Evolutionary conservation across 2,113 vertebrate genomes (phyloP), one percentile per base, ranked within the genome.

Genomic region (Trichechus manatus): DNA sequence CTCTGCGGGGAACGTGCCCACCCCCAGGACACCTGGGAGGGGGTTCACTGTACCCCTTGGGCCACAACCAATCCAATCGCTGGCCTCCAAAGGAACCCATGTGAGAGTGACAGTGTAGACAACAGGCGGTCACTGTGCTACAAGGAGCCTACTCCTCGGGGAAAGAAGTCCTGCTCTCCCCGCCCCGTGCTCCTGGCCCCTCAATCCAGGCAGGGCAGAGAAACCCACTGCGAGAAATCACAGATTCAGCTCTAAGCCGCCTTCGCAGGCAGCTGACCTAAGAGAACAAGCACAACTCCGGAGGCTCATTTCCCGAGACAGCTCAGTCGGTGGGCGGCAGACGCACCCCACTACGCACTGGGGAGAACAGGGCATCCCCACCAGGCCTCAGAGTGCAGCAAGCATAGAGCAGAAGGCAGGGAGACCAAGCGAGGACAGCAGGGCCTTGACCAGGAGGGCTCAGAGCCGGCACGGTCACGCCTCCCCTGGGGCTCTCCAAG

Each of bases 371-470:
- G 29, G 27, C 23, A 74, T 4, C 6, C 56, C 66, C 36, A 31
- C 23, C 68, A 66, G 59, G 19, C 42, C 72, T 59, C 47, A 3
- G 29, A 33, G 88, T 2, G 19, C 14, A 42, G 15, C 0, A 2
- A 22, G 42, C 47, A 84, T 17, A 7, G 50, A 39, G 23, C 20
- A 59, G 25, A 8, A 3, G 2, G 27, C 20, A 0, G 4, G 25
- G 22, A 25, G 0, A 74, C 1, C 22, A 42, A 42, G 50, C 27
- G 74, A n/a, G 2, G 42, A 33, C 47, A 80, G n/a, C 44, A 72
- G 44, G 15, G 27, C 36, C 39, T 5, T 0, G 1, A 0, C 0
- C 1, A 36, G 39, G 29, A 88, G 2, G n/a, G 33, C 2, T 6
- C 13, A 20, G 29, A 78, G 59, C 72, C 9, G 17, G 11, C 5